Evolutionary conservation across 2,797 vertebrate genomes (phyloP), one percentile per base, ranked within the genome.

Genomic region (Gymnodraco acuticeps): DNA sequence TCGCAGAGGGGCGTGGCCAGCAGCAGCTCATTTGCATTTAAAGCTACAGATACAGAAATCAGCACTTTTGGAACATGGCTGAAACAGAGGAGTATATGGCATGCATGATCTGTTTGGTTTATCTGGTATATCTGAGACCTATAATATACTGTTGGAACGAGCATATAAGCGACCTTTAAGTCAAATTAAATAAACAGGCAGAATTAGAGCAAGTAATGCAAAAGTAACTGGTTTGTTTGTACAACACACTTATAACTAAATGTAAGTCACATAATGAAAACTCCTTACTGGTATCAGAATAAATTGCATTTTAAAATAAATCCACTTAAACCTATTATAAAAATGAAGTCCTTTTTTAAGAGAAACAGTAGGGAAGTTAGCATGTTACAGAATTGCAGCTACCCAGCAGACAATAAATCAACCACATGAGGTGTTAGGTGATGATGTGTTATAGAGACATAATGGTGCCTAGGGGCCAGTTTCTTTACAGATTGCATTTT

Each of bases 241-340:
- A 61, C 60, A 68, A 62, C 48, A 20, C 65, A 80, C 78, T 85
- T 77, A 80, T 43, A 56, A 60, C 51, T 51, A 56, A 20, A 84
- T 42, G 67, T 75, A 3, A 78, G 47, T 61, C 19, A 61, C 27
- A 63, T 54, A 61, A 55, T 61, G 17, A 69, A 61, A 80, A 54
- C 47, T 42, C 17, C 33, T 75, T 43, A 23, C n/a, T 53, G 53
- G 62, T 48, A 77, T 61, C n/a, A 51, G 20, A 70, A 75, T 54
- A 58, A 15, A 78, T 47, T 54, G 27, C 16, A 62, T 52, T 72
- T 76, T n/a, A 54, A 73, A 82, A 56, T 38, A 73, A 79, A 59
- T 5, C 27, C 50, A 62, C 33, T 80, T 70, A 67, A 76, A 60
- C 10, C 53, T 31, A 50, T 45, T 33, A 53, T 80, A 66, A 84